Percentiles rank a stretch among this genome's conserved stretches.
Conservation (phyloP, 2,113 vertebrate genomes). For the Podarcis raffonei region DNA sequence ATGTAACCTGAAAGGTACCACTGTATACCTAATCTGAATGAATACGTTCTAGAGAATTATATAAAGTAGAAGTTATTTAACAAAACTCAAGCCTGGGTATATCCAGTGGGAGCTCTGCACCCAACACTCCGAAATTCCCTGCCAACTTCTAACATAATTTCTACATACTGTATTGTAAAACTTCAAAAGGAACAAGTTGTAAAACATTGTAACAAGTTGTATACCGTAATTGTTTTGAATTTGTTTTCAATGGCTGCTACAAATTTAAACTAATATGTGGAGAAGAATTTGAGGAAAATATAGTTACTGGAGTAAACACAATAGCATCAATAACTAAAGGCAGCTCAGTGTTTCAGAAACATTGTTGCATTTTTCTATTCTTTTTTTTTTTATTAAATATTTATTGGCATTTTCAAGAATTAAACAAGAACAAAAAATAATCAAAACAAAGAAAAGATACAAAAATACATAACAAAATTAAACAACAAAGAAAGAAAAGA, state of each 20-base stretch:
- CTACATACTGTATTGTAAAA: neutral
- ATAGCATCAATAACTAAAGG: too few species aligned
- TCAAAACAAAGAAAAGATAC: too few species aligned
- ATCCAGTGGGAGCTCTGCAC: neutral
- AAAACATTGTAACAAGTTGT: accelerated
- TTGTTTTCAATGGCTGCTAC: neutral
- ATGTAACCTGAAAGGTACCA: too few species aligned
- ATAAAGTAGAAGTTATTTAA: neutral
- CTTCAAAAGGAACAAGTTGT: neutral
- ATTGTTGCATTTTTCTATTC: neutral
- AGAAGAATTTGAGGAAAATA: neutral
- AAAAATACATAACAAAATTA: too few species aligned
- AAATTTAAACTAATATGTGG: neutral
- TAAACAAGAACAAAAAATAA: too few species aligned
- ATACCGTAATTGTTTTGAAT: neutral
- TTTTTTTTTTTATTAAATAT: too few species aligned
- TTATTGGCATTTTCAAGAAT: too few species aligned
- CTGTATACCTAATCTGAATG: neutral
- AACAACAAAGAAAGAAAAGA: too few species aligned
- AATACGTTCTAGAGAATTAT: neutral
- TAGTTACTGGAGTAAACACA: neutral
- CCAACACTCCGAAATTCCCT: too few species aligned
- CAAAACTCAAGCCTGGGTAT: neutral
- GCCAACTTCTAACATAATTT: neutral
- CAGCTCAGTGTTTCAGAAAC: neutral